Evolutionary conservation across 2,797 vertebrate genomes (phyloP).

Genomic region (Hoplostethus atlanticus): DNA sequence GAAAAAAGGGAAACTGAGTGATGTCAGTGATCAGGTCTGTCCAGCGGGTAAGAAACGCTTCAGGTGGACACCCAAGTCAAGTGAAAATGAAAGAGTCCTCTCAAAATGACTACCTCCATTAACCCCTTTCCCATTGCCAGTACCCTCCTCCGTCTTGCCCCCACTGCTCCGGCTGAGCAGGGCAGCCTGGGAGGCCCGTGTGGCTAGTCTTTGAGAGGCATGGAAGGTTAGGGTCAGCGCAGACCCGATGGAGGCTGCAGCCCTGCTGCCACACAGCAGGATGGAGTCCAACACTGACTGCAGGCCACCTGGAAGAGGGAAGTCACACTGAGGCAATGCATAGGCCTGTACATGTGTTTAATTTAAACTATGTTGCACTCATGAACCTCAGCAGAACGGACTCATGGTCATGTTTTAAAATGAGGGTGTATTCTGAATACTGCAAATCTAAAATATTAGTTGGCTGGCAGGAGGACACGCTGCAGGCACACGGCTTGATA

Average conservation of each 20-base stretch:
- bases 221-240: constrained; percentile 76
- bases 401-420: no score
- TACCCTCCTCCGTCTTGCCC: constrained; percentile 2
- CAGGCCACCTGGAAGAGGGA: constrained; percentile 81
- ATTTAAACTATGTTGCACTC: no score
- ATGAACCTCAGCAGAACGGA: no score
- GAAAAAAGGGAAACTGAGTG: background rate
- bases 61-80: background rate
- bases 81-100: background rate
- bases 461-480: no score
- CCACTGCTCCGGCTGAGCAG: constrained; percentile 1
- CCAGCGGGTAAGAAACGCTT: background rate
- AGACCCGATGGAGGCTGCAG: constrained; percentile 75
- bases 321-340: background rate
- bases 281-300: constrained; percentile 77
- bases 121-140: background rate
- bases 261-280: constrained; percentile 74
- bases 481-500: no score
- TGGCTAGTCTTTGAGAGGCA: constrained; percentile 70
- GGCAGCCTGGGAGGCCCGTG: constrained; percentile 46
- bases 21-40: background rate
- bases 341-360: no score
- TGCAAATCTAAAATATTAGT: no score
- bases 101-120: constrained; percentile 44
- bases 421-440: no score